Evolutionary conservation across 2,113 vertebrate genomes (phyloP), one percentile per base, ranked within the genome.

Genomic region (Bubo blakistoni): DNA sequence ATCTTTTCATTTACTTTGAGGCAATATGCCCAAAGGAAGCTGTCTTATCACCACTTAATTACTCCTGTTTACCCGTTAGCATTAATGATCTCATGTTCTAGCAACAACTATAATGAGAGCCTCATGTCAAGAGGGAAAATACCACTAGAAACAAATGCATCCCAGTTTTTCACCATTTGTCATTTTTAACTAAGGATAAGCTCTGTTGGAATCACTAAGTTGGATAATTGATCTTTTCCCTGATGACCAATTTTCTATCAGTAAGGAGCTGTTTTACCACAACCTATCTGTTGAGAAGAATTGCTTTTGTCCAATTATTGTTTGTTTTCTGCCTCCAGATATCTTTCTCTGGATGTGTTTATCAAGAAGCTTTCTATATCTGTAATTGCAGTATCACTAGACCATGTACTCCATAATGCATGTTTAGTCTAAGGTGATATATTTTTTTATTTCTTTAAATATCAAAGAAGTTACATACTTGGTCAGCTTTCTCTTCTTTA

Each of bases 401-500:
- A 42, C 15, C 52, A 52, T 4, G 1, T 32, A 34, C 19, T 30
- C 25, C 30, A 57, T 19, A 72, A 65, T 27, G 22, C 21, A 63
- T 36, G 5, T 58, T 76, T 90, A 67, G 13, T 9, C 63, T 59
- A 81, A 63, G 13, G 25, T n/a, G 30, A 58, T 30, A 27, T 21
- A 49, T 54, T 58, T 63, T 72, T 11, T 38, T 29, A 92, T 30
- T 71, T 19, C 15, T 92, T 91, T 71, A 88, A 34, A 73, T 76
- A 88, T 47, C 63, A 79, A 13, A 92, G 78, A 80, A 34, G 58
- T 62, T 52, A 96, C 98, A 97, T 99, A 99, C 99, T 99, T 99
- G 59, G 99, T 99, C 95, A 99, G 97, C 94, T 99, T 99, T 97
- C 99, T 98, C 98, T 99, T 99, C 99, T 99, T 99, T 97, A 99